Evolutionary conservation across 2,113 vertebrate species (phyloP).

Genomic region (Macquaria australasica): DNA sequence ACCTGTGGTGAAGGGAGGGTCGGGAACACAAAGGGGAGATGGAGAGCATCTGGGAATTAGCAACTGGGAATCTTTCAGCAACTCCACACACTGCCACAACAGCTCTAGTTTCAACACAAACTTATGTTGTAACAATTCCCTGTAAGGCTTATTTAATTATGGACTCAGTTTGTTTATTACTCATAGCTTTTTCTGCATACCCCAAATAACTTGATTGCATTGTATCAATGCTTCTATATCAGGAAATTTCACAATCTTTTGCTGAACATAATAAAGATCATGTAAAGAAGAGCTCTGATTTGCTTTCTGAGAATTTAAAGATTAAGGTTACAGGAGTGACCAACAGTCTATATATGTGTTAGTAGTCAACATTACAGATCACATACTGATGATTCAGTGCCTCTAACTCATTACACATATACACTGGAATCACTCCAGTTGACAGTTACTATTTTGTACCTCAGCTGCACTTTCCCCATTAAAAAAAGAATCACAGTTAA

Average conservation of each 20-base stretch:
- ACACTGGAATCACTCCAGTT: slow-evolving; percentile 10
- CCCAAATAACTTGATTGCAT: slow-evolving; percentile 4
- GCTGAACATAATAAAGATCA: background rate
- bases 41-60: slow-evolving; percentile 77
- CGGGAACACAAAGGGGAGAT: slow-evolving; percentile 65
- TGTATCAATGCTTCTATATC: background rate
- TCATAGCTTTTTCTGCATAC: background rate
- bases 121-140: slow-evolving; percentile 49
- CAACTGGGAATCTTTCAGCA: slow-evolving; percentile 65
- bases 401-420: slow-evolving; percentile 29
- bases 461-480: background rate
- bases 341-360: slow-evolving; percentile 34
- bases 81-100: slow-evolving; percentile 41
- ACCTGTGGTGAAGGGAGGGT: slow-evolving; percentile 83
- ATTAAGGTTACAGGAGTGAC: slow-evolving; percentile 39
- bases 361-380: slow-evolving; percentile 28
- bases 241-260: background rate
- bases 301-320: slow-evolving; percentile 25
- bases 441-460: background rate
- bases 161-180: background rate
- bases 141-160: slow-evolving; percentile 2
- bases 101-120: slow-evolving; percentile 45
- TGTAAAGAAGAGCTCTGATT: slow-evolving; percentile 25
- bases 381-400: slow-evolving; percentile 52
- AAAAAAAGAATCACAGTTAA: background rate